phyloP scores from a whole-genome alignment of 2,888 invertebrate species.

The Drosophila ezoana region DNA sequence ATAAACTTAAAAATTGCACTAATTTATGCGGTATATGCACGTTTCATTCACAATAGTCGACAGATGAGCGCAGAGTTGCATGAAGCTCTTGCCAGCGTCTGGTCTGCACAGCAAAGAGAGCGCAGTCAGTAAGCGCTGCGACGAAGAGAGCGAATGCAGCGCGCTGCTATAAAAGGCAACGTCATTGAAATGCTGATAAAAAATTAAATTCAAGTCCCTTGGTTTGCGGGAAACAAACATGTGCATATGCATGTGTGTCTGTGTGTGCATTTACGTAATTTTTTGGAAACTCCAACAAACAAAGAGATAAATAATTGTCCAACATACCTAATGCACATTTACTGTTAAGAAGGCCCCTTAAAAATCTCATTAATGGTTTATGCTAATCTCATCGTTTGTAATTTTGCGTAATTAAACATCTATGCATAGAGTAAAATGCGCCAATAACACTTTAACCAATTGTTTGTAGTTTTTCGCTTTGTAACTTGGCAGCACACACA shows the following conservation, averaged over 20 bases:
- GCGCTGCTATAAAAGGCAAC: slow-evolving; percentile 28
- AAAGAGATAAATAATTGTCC: not conserved
- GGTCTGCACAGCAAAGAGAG: slow-evolving; percentile 17
- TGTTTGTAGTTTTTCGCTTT: not conserved
- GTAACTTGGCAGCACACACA: not conserved
- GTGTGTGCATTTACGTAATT: slow-evolving; percentile 36
- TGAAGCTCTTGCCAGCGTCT: slow-evolving; percentile 26
- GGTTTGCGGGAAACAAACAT: slow-evolving; percentile 13
- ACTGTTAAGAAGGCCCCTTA: slow-evolving; percentile 2
- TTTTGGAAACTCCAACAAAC: slow-evolving; percentile 5
- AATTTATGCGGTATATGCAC: slow-evolving; percentile 46
- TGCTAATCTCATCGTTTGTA: slow-evolving; percentile 19
- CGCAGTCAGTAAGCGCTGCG: slow-evolving; percentile 15
- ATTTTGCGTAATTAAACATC: slow-evolving; percentile 27
- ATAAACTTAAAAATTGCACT: slow-evolving; percentile 53
- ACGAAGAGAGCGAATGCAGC: slow-evolving; percentile 40
- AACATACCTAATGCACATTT: slow-evolving; percentile 16
- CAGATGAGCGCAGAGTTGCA: slow-evolving; percentile 62
- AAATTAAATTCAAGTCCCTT: slow-evolving; percentile 34
- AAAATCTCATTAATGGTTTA: slow-evolving; percentile 29
- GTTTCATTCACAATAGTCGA: slow-evolving; percentile 52
- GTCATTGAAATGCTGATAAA: slow-evolving; percentile 38
- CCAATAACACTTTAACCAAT: too few species aligned
- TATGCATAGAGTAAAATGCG: slow-evolving; percentile 3
- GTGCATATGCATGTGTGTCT: not conserved